Percentiles rank a stretch among this genome's conserved stretches.
Evolutionary conservation across 2,113 vertebrate genomes (phyloP).

Genomic region (Epinephelus fuscoguttatus): DNA sequence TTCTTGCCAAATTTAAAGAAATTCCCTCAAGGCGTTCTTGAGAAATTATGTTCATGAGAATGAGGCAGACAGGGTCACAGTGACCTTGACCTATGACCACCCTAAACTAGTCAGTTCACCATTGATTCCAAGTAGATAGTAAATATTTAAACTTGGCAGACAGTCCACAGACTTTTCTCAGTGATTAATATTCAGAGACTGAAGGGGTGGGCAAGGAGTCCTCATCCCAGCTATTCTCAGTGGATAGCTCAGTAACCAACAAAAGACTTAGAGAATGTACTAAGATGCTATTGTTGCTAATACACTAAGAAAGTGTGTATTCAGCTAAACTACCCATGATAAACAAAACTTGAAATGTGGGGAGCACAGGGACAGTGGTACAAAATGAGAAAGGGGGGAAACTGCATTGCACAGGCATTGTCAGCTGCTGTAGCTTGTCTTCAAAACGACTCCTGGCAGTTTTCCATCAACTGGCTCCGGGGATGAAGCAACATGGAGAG

Average conservation of each 20-base stretch:
- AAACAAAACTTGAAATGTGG: not conserved
- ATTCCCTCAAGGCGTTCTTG: too few relatives aligned
- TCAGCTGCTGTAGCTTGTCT: conserved; percentile 30
- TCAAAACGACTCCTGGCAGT: conserved; percentile 43
- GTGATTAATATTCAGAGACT: not conserved
- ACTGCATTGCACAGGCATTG: conserved; percentile 3
- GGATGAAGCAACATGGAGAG: not conserved
- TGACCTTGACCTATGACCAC: too few relatives aligned
- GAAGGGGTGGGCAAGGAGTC: not conserved
- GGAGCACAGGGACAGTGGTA: not conserved
- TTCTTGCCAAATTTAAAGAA: too few relatives aligned
- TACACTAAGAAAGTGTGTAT: not conserved
- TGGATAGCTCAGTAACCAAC: not conserved
- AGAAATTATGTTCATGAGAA: too few relatives aligned
- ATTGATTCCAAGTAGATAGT: too few relatives aligned
- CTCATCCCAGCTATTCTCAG: not conserved
- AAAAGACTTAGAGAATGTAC: not conserved
- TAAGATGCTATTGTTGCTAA: not conserved
- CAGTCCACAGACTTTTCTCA: not conserved
- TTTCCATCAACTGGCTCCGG: conserved; percentile 19
- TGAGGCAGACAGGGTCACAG: too few relatives aligned
- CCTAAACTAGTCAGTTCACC: too few relatives aligned
- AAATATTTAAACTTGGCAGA: not conserved
- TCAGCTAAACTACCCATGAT: not conserved
- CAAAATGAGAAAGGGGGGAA: conserved; percentile 5